Evolutionary conservation across 2,113 vertebrate species (phyloP).

Genomic region (Hylia prasina): DNA sequence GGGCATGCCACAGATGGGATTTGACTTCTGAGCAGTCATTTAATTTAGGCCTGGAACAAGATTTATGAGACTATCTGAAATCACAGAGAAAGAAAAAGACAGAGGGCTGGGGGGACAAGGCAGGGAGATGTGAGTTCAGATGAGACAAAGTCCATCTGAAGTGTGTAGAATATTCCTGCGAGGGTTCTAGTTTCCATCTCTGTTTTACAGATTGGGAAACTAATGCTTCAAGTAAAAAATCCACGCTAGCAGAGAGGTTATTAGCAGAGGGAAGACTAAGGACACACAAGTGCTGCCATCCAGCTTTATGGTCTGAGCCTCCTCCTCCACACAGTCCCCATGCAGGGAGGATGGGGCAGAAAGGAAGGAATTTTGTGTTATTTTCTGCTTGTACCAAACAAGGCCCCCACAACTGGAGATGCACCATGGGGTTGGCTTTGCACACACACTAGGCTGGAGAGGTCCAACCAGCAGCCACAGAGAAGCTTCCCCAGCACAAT

Average conservation of each 20-base stretch:
- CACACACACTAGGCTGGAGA: background rate
- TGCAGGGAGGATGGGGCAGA: background rate
- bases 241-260: background rate
- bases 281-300: rapidly evolving
- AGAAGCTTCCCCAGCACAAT: background rate
- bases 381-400: background rate
- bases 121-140: conserved; percentile 18
- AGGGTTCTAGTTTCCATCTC: background rate
- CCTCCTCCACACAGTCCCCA: background rate
- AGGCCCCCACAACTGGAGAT: background rate
- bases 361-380: background rate
- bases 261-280: background rate
- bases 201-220: background rate
- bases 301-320: background rate
- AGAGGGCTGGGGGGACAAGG: background rate
- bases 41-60: conserved; percentile 44
- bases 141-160: background rate
- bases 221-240: background rate
- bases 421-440: background rate
- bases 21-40: conserved; percentile 32
- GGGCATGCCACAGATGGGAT: conserved; percentile 58
- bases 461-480: background rate
- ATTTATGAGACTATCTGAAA: conserved; percentile 34
- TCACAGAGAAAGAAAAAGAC: background rate
- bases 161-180: background rate